phyloP scores from a whole-genome alignment of 2,888 invertebrate species.

The Drosophila kanekoi region DNA sequence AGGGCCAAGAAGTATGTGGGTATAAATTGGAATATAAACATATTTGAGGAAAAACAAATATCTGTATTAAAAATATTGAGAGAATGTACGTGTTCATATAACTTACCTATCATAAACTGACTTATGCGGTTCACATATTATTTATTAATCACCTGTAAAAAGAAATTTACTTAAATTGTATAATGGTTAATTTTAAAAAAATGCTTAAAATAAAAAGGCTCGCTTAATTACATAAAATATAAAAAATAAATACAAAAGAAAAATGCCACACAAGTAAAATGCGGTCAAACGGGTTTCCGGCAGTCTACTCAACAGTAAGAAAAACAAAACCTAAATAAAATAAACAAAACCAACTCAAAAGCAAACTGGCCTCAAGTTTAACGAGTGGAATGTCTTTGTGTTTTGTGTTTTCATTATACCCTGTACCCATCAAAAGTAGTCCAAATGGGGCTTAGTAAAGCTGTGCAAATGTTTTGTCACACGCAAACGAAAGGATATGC shows the following conservation, averaged over 20 bases:
- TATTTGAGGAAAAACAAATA: not conserved
- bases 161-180: too few relatives aligned
- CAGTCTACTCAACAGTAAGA: conserved; percentile 8
- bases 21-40: not conserved
- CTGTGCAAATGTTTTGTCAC: not conserved
- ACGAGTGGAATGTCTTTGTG: conserved; percentile 14
- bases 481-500: not conserved
- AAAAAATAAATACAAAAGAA: not conserved
- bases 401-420: conserved; percentile 18
- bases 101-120: too few relatives aligned
- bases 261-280: conserved; percentile 35
- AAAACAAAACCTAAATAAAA: conserved; percentile 25
- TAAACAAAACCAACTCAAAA: conserved; percentile 33
- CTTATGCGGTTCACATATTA: too few relatives aligned
- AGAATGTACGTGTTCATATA: too few relatives aligned
- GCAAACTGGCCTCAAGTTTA: conserved; percentile 43
- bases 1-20: not conserved
- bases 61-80: too few relatives aligned
- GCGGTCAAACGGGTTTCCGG: conserved; percentile 61
- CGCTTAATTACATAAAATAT: not conserved
- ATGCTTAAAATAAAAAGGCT: too few relatives aligned
- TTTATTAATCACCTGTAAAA: too few relatives aligned
- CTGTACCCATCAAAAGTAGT: not conserved
- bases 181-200: too few relatives aligned
- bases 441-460: not conserved